Evolutionary conservation across 2,797 vertebrate genomes (phyloP), one percentile per base, ranked within the genome.

Genomic region (Sparidentex hasta): DNA sequence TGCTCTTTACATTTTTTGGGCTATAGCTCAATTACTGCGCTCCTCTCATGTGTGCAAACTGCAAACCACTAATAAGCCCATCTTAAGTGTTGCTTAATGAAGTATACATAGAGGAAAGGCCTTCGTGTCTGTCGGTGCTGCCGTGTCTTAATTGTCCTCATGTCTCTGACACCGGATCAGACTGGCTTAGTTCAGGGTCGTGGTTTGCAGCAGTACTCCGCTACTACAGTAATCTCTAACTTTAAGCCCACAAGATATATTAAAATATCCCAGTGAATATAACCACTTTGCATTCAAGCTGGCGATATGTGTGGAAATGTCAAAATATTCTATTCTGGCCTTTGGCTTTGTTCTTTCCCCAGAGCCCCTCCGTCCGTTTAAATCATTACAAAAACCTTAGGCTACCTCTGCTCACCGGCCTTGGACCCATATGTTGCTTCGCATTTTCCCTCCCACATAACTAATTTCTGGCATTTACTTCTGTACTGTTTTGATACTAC

Each of bases 81-180:
- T 83, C 56, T 74, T 84, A 83, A 80, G 65, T 81, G 78, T 41
- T 82, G 82, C 78, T 81, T 87, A 89, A 88, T 89, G 76, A 87
- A 67, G 76, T 85, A 65, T 80, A 84, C 70, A 62, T 72, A 67
- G 71, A 84, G 79, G 78, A 78, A 86, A 86, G 76, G 58, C 70
- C 71, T 38, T 67, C 44, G 29, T 76, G 46, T 63, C 48, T 62
- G 43, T 51, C 71, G 38, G 27, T 17, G 87, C 74, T 8, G 65
- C 78, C 11, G 56, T 25, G 65, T 65, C 76, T 68, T 90, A 90
- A 90, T 92, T 90, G 90, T 91, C 83, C 78, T 83, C 76, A 44
- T 90, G 88, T 81, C 67, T 84, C 57, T 84, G 88, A 87, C 87
- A 87, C 84, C 81, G 71, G 88, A 86, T 92, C 90, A 91, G 80